phyloP scores from a whole-genome alignment of 2,797 vertebrate genomes.

The Esox lucius region DNA sequence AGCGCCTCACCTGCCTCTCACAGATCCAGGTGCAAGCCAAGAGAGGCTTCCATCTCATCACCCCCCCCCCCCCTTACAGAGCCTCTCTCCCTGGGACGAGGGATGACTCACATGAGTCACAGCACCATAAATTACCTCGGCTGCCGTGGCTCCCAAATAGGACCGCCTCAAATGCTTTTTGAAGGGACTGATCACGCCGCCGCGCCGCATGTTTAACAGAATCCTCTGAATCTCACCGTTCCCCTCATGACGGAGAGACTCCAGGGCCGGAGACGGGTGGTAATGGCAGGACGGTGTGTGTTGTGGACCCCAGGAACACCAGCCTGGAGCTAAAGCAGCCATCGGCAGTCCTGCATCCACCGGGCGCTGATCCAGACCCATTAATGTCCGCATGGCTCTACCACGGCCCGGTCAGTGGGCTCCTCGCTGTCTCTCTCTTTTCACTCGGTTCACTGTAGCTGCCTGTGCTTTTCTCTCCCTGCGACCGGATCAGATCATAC shows the following conservation, averaged over 20 bases:
- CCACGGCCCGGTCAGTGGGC: background rate
- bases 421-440: background rate
- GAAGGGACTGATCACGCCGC: background rate
- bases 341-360: background rate
- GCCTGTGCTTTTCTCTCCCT: background rate
- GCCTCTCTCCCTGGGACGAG: too few relatives aligned
- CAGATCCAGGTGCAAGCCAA: background rate
- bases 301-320: background rate
- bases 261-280: background rate
- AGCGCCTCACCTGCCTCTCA: background rate
- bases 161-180: background rate
- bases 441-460: background rate
- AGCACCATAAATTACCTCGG: background rate
- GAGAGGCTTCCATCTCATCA: background rate
- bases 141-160: background rate
- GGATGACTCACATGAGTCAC: background rate
- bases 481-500: slow-evolving; percentile 36
- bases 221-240: background rate
- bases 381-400: background rate
- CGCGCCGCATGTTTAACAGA: background rate
- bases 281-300: background rate
- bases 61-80: too few relatives aligned
- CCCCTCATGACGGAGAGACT: background rate
- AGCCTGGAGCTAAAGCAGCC: background rate
- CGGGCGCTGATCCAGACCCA: background rate